These are phyloP conservation scores for Lithophane leautieri DNA, from an alignment of 2,888 invertebrate species.

Conservation along the genomic window DNA sequence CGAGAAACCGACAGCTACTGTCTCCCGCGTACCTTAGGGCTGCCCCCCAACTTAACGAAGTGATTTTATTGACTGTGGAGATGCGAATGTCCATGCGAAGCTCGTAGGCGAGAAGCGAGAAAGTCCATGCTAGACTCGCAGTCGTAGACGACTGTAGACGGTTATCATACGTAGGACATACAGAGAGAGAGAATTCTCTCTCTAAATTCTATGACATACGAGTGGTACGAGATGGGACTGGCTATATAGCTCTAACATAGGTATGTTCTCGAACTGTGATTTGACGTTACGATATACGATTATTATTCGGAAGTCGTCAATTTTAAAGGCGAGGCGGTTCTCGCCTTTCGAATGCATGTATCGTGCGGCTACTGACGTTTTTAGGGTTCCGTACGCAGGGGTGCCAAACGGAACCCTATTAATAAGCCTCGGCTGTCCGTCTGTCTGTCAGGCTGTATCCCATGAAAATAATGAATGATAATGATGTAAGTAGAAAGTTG, in stretches of 20 bases:
- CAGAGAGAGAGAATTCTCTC: too few relatives aligned
- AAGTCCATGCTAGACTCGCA: neutral
- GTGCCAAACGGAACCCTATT: too few relatives aligned
- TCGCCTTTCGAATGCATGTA: neutral
- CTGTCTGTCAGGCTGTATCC: too few relatives aligned
- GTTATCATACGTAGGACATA: neutral
- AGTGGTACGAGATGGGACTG: neutral
- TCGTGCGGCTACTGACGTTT: neutral
- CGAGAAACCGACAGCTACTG: constrained; percentile 23
- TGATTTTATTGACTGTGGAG: neutral
- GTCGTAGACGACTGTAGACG: neutral
- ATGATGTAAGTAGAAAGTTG: too few relatives aligned
- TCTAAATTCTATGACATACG: too few relatives aligned
- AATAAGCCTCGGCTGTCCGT: too few relatives aligned
- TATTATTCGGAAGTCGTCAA: neutral
- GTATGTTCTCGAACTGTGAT: neutral
- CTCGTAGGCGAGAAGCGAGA: neutral
- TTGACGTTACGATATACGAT: neutral
- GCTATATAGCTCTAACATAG: neutral
- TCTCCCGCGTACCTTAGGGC: constrained; percentile 3
- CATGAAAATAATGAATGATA: too few relatives aligned
- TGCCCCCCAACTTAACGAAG: neutral
- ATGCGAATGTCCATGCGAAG: neutral
- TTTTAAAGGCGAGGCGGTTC: neutral
- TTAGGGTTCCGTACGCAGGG: too few relatives aligned